Evolutionary conservation across 2,888 invertebrate species (phyloP).

Genomic region (Pandemis corylana): DNA sequence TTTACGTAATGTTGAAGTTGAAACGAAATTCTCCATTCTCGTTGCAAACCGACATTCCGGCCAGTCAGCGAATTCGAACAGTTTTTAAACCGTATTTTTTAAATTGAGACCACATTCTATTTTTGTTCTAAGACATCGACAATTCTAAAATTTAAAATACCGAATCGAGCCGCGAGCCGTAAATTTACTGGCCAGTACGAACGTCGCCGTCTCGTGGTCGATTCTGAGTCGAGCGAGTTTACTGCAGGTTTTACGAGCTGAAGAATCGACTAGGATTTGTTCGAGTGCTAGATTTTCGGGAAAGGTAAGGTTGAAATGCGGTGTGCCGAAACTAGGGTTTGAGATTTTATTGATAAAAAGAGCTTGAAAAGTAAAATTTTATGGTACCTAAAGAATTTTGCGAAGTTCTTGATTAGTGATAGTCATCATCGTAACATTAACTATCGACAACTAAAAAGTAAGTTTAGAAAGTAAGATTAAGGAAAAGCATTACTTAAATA

Average conservation of each 20-base stretch:
- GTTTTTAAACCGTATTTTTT: neutral
- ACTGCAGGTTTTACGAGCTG: conserved; percentile 71
- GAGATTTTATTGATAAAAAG: neutral
- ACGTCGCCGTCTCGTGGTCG: conserved; percentile 59
- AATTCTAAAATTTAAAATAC: conserved; percentile 68
- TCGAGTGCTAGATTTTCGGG: conserved; percentile 37
- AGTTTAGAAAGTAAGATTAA: no score
- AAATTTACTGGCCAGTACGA: conserved; percentile 41
- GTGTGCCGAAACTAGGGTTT: conserved; percentile 51
- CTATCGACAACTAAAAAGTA: no score
- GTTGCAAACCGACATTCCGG: neutral
- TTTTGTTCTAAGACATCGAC: conserved; percentile 45
- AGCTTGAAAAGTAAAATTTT: neutral
- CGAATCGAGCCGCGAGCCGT: conserved; percentile 40
- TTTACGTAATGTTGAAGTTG: no score
- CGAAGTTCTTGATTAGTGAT: neutral
- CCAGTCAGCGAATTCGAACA: neutral
- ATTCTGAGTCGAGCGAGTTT: conserved; percentile 67
- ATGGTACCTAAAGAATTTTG: neutral
- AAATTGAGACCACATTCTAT: neutral
- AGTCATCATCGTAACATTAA: no score
- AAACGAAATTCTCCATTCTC: no score
- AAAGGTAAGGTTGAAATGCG: conserved; percentile 40
- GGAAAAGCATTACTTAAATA: no score
- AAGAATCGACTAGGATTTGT: conserved; percentile 66